Percentiles rank a stretch among this genome's conserved stretches.
Evolutionary conservation across 2,113 vertebrate genomes (phyloP).

Genomic region (Psilopogon haemacephalus): DNA sequence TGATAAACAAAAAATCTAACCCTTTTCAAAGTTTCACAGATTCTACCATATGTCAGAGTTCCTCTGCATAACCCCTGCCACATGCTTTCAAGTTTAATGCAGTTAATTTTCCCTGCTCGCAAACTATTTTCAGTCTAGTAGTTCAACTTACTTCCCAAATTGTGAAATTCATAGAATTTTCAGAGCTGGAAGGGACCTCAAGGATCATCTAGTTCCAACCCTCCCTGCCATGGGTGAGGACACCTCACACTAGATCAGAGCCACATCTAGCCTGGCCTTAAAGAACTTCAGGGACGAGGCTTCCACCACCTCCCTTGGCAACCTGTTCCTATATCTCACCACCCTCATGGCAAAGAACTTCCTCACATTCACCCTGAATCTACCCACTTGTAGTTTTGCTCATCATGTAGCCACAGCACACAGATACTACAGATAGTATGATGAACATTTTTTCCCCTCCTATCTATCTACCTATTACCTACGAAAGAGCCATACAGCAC

Average conservation of each 20-base stretch:
- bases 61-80: not conserved
- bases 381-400: too few relatives aligned
- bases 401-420: not conserved
- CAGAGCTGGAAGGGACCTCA: too few relatives aligned
- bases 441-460: not conserved
- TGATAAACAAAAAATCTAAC: not conserved
- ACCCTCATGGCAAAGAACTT: too few relatives aligned
- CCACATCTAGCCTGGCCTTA: too few relatives aligned
- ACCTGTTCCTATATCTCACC: too few relatives aligned
- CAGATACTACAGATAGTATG: not conserved
- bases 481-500: not conserved
- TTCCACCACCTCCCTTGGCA: too few relatives aligned
- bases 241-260: too few relatives aligned
- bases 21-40: not conserved
- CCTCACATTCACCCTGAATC: too few relatives aligned
- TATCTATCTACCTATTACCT: not conserved
- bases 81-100: not conserved
- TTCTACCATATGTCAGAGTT: not conserved
- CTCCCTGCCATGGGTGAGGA: too few relatives aligned
- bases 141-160: not conserved
- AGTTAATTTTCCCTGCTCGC: not conserved
- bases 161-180: not conserved
- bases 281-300: too few relatives aligned
- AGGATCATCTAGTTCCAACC: too few relatives aligned
- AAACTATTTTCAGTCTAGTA: not conserved